Percentiles rank a stretch among this genome's conserved stretches.
Evolutionary conservation across 2,113 vertebrate genomes (phyloP).

Genomic region (Pedionomus torquatus): DNA sequence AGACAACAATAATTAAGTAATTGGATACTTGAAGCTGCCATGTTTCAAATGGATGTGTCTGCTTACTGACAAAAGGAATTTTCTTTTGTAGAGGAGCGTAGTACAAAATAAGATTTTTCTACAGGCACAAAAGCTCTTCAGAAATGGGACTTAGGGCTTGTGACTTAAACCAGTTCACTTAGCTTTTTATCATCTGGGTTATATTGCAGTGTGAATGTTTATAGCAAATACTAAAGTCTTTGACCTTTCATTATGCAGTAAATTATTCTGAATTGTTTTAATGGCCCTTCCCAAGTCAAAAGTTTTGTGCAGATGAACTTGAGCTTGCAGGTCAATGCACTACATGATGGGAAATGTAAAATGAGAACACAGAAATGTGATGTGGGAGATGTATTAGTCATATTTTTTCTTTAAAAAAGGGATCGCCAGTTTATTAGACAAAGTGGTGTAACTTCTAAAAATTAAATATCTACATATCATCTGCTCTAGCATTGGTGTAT

Average conservation of each 20-base stretch:
- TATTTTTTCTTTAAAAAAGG: background rate
- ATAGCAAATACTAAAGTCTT: background rate
- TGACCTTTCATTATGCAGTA: conserved; percentile 10
- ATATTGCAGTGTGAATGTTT: conserved; percentile 4
- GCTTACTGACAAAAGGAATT: background rate
- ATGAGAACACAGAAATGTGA: background rate
- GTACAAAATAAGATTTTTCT: background rate
- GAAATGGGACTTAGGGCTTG: background rate
- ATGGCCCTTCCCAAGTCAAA: background rate
- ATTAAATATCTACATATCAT: background rate
- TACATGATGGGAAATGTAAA: background rate
- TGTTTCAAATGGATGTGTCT: background rate
- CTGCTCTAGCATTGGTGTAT: background rate
- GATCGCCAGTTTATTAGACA: background rate
- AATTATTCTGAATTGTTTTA: conserved; percentile 18
- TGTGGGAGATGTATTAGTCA: background rate
- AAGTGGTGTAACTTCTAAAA: background rate
- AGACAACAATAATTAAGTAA: background rate
- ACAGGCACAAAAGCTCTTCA: background rate
- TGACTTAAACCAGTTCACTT: background rate
- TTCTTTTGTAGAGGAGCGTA: background rate
- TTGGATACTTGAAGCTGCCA: background rate
- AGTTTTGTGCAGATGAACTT: background rate
- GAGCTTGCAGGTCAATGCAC: background rate
- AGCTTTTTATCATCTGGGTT: background rate